Evolutionary conservation across 1,140 invertebrate genomes (phyloP).

Genomic region (Tetragnatha versicolor): DNA sequence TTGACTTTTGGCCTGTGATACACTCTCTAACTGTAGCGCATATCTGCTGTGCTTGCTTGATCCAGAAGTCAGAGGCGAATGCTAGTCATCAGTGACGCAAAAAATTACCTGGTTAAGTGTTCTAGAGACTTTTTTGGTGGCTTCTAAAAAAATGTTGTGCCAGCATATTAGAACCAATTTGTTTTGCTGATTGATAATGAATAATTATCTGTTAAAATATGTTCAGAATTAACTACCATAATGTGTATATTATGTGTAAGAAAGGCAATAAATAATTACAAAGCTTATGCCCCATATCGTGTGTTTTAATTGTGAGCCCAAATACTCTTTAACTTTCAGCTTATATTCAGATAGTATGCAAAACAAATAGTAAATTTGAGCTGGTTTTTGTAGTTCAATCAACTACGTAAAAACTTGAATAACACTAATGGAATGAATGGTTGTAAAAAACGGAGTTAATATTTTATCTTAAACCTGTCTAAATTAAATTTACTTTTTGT

Average conservation of each 20-base stretch:
- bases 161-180: slow-evolving; percentile 41
- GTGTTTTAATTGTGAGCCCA: too few relatives aligned
- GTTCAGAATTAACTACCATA: slow-evolving; percentile 42
- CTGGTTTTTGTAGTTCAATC: too few relatives aligned
- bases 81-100: slow-evolving; percentile 43
- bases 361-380: too few relatives aligned
- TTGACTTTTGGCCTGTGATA: slow-evolving; percentile 54
- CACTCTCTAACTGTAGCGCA: slow-evolving; percentile 29
- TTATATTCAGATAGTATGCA: too few relatives aligned
- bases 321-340: too few relatives aligned
- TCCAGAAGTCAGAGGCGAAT: slow-evolving; percentile 28
- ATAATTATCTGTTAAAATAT: slow-evolving; percentile 52
- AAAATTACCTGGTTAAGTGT: slow-evolving; percentile 1
- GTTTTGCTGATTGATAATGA: slow-evolving; percentile 48
- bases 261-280: slow-evolving; percentile 53
- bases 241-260: slow-evolving; percentile 54
- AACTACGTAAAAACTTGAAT: too few relatives aligned
- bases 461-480: too few relatives aligned
- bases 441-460: too few relatives aligned
- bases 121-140: slow-evolving; percentile 17
- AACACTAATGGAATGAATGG: too few relatives aligned
- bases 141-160: slow-evolving; percentile 45
- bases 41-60: slow-evolving; percentile 8
- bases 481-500: too few relatives aligned
- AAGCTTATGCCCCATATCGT: slow-evolving; percentile 34